Base-by-base conservation (phyloP, 2,113 vertebrate species). In the Meleagris gallopavo region DNA sequence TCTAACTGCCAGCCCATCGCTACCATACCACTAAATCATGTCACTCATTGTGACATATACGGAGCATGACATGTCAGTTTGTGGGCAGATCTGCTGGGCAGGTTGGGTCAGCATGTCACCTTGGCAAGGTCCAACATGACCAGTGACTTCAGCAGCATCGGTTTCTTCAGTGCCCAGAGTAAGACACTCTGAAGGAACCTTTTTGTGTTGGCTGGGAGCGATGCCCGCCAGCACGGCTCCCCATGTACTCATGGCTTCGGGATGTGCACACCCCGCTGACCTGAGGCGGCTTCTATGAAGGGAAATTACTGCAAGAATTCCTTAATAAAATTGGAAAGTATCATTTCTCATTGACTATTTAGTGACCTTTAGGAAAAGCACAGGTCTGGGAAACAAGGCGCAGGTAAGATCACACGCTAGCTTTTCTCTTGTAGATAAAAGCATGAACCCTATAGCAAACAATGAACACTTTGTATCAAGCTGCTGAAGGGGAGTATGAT, bases 221-320 rank as follows among this genome's bases (percentile, higher is more conserved):
- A n/a, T 70, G 25, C 60, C 40, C 50, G 71, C 58, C 46, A 71
- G 20, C 12, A 20, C 2, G 3, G 21, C 32, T 38, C 12, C 21
- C 12, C 6, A 3, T 27, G 32, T 50, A 13, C 27, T 73, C 81
- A 82, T 21, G 1, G 4, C 62, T 84, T 87, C 65, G 72, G 81
- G n/a, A 93, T 69, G 48, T 6, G 36, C 36, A 72, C 86, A 57
- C n/a, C 70, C 66, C 48, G 29, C 43, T 87, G 54, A 65, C 62
- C 54, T n/a, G n/a, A 54, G n/a, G 36, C 40, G 46, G 54, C 76
- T 70, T 61, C 24, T 76, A 32, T 32, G n/a, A 87, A 40, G 40
- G 40, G 27, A 90, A 93, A 92, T 36, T 82, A 81, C 70, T 88
- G 14, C 43, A 72, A 81, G 80, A 92, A 86, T 46, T 78, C 89